Conservation (phyloP, 2,888 invertebrate genomes). For the Sussaba pulchella region DNA sequence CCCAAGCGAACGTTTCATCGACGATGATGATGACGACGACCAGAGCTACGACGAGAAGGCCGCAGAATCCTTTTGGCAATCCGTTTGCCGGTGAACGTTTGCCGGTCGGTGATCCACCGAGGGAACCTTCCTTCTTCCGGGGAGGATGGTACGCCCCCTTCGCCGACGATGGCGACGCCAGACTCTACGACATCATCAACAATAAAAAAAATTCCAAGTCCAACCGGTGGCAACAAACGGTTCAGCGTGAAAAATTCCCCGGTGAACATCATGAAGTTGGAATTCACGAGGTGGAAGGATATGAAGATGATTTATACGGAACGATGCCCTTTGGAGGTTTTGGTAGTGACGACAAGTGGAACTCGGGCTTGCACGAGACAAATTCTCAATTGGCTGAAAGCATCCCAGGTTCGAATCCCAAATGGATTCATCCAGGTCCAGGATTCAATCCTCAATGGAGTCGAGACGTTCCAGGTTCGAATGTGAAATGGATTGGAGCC, state of each 20-base stretch:
- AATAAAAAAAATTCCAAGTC: slow-evolving; percentile 29
- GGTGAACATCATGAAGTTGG: not conserved
- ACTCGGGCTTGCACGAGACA: not conserved
- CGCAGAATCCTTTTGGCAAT: slow-evolving; percentile 42
- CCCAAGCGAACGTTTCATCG: not conserved
- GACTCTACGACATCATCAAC: slow-evolving; percentile 57
- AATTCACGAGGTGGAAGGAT: not conserved
- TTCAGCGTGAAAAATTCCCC: slow-evolving; percentile 4
- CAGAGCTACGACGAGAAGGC: slow-evolving; percentile 6
- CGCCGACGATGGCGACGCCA: slow-evolving; percentile 56
- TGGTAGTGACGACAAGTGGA: slow-evolving; percentile 5
- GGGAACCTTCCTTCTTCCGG: slow-evolving; percentile 50
- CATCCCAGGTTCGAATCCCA: not conserved
- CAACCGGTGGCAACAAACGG: slow-evolving; percentile 9
- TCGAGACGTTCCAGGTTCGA: no score
- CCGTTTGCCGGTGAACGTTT: slow-evolving; percentile 16
- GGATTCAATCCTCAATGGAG: not conserved
- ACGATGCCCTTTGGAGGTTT: not conserved
- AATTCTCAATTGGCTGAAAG: not conserved
- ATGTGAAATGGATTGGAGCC: no score
- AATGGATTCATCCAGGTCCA: slow-evolving; percentile 16
- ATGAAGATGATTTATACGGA: slow-evolving; percentile 1
- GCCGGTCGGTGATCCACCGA: slow-evolving; percentile 4
- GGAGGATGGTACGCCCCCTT: slow-evolving; percentile 61
- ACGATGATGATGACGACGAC: slow-evolving; percentile 19